Percentiles rank a stretch among this genome's conserved stretches.
These are phyloP conservation scores for Herpetotheres cachinnans DNA, from an alignment of 2,113 vertebrate species.

Conservation along the genomic window DNA sequence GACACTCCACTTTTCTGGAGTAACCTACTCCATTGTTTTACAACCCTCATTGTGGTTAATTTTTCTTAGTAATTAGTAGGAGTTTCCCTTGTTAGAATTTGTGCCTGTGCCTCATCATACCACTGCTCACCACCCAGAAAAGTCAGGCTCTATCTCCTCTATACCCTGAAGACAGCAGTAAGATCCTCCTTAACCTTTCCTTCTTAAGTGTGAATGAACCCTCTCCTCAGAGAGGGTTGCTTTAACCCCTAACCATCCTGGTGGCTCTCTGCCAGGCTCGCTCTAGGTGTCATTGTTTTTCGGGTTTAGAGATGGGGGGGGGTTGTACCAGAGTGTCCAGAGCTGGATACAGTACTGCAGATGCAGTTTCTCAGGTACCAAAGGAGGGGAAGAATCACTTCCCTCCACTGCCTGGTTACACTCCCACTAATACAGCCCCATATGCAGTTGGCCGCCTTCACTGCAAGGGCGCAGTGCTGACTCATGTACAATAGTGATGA, in stretches of 20 bases:
- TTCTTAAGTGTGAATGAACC: neutral
- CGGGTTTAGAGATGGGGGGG: neutral
- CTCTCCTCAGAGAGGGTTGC: neutral
- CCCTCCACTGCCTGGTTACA: neutral
- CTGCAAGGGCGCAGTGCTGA: neutral
- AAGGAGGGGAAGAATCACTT: neutral
- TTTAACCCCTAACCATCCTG: neutral
- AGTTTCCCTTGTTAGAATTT: neutral
- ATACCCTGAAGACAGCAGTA: neutral
- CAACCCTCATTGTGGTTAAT: neutral
- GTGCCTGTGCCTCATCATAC: neutral
- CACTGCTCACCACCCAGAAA: neutral
- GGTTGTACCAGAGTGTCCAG: neutral
- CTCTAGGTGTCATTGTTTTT: neutral
- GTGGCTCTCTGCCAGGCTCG: neutral
- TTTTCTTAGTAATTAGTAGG: neutral
- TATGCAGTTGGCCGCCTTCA: rapidly evolving
- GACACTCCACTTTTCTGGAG: neutral
- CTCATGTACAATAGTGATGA: neutral
- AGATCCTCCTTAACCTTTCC: neutral
- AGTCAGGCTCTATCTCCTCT: neutral
- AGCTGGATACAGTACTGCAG: neutral
- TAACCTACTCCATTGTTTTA: neutral
- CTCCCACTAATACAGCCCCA: neutral
- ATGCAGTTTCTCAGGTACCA: neutral